Evolutionary conservation across 2,888 invertebrate genomes (phyloP).

Genomic region (Diarsia rubi): DNA sequence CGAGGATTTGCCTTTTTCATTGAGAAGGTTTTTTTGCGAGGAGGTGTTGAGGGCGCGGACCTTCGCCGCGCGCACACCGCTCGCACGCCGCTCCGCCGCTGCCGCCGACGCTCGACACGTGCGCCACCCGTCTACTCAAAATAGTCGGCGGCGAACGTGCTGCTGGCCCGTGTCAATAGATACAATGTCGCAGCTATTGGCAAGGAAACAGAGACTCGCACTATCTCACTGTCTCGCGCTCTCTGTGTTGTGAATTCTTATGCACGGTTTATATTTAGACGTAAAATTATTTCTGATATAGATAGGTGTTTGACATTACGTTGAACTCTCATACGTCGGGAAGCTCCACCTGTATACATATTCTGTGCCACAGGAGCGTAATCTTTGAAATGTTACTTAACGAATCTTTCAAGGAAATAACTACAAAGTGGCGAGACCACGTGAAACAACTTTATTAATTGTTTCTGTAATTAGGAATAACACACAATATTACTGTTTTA

Average conservation of each 20-base stretch:
- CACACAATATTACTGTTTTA: neutral
- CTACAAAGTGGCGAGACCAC: neutral
- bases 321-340: conserved; percentile 91
- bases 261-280: conserved; percentile 90
- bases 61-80: conserved; percentile 52
- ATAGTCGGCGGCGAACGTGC: conserved; percentile 84
- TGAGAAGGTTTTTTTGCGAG: conserved; percentile 70
- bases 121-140: conserved; percentile 80
- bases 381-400: conserved; percentile 60
- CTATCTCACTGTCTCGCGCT: conserved; percentile 90
- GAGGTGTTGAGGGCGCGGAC: conserved; percentile 65
- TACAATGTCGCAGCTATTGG: conserved; percentile 90
- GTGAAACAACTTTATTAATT: neutral
- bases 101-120: conserved; percentile 74
- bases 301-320: conserved; percentile 91
- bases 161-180: conserved; percentile 87
- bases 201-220: conserved; percentile 89
- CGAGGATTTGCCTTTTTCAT: conserved; percentile 77
- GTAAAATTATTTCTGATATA: conserved; percentile 90
- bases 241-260: conserved; percentile 90
- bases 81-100: conserved; percentile 39
- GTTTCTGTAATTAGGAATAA: neutral
- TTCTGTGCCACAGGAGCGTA: conserved; percentile 73
- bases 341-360: conserved; percentile 89
- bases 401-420: conserved; percentile 44